Evolutionary conservation across 2,113 vertebrate species (phyloP).

Genomic region (Coturnix japonica): DNA sequence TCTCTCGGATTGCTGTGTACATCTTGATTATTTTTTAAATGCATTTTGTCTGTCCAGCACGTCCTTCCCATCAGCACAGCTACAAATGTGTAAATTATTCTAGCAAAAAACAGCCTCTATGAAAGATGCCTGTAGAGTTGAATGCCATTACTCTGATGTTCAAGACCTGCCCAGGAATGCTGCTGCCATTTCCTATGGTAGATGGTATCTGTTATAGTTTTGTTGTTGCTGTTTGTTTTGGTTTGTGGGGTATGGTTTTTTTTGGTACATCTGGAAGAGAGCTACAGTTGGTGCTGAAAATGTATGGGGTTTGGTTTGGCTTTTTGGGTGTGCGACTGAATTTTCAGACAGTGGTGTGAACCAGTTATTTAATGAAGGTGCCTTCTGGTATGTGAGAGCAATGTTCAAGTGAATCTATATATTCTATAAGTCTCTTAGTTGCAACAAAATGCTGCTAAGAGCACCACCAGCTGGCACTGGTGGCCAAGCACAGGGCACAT

Average conservation of each 20-base stretch:
- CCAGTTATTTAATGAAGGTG: neutral
- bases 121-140: neutral
- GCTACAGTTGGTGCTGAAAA: neutral
- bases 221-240: too few relatives aligned
- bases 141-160: neutral
- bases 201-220: neutral
- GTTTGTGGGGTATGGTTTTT: neutral
- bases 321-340: neutral
- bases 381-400: neutral
- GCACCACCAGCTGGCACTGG: conserved; percentile 39
- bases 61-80: neutral
- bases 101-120: neutral
- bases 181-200: neutral
- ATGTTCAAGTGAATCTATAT: neutral
- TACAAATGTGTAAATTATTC: neutral
- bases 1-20: neutral
- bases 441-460: neutral
- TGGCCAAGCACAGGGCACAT: neutral
- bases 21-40: neutral
- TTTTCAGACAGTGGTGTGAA: neutral
- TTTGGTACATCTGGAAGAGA: neutral
- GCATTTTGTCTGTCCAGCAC: neutral
- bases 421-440: neutral
- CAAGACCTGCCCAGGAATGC: neutral
- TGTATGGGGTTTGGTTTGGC: rapidly evolving